Evolutionary conservation across 2,797 vertebrate genomes (phyloP).

Genomic region (Toxotes lorentzi): DNA sequence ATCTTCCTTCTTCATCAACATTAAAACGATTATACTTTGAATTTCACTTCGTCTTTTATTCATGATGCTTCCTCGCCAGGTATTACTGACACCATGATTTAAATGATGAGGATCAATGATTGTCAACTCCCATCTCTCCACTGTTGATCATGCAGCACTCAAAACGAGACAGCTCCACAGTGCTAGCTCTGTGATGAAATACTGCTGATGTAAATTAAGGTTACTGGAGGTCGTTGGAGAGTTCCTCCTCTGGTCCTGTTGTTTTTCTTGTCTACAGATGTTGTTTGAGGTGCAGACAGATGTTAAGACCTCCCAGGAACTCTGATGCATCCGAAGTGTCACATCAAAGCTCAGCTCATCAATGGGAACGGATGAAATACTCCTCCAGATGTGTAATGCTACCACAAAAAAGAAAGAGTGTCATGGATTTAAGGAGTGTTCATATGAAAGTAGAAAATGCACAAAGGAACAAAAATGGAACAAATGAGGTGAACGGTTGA

Average conservation of each 20-base stretch:
- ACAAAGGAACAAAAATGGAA: conserved; percentile 12
- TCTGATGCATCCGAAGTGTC: conserved; percentile 64
- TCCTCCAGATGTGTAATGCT: conserved; percentile 50
- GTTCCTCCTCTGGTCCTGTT: conserved; percentile 62
- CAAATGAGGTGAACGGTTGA: conserved; percentile 35
- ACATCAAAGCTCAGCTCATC: conserved; percentile 84
- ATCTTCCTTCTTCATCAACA: conserved; percentile 50
- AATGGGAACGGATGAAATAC: conserved; percentile 55
- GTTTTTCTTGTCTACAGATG: conserved; percentile 80
- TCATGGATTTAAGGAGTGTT: neutral
- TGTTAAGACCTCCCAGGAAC: conserved; percentile 81
- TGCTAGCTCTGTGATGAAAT: conserved; percentile 49
- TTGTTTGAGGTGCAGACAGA: conserved; percentile 76
- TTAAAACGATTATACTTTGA: conserved; percentile 44
- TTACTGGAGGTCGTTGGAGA: conserved; percentile 43
- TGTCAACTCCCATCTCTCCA: conserved; percentile 45
- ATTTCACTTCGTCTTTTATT: conserved; percentile 64
- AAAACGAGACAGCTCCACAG: conserved; percentile 25
- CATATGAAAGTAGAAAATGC: neutral
- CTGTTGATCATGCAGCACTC: conserved; percentile 49
- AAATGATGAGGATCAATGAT: conserved; percentile 58
- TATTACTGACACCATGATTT: conserved; percentile 39
- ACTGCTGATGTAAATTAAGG: conserved; percentile 45
- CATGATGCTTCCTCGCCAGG: conserved; percentile 42
- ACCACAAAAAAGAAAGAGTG: conserved; percentile 6